Conservation (phyloP, 2,797 vertebrate species). For the Limosa lapponica region DNA sequence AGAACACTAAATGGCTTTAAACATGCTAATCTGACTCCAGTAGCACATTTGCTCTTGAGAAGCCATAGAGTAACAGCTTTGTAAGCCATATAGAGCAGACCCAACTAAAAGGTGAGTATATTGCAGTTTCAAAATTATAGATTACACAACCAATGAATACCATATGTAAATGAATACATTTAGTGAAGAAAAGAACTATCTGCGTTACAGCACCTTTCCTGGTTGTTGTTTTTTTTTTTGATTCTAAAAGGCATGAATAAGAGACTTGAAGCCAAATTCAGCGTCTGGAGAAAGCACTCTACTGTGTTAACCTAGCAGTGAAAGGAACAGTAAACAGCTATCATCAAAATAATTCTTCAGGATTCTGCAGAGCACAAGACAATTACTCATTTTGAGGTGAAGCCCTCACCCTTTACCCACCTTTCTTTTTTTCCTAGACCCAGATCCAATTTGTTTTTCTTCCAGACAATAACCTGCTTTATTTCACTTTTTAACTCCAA, state of each 20-base stretch:
- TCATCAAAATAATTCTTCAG: not conserved
- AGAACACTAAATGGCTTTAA: not conserved
- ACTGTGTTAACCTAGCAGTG: not conserved
- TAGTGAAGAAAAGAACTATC: not conserved
- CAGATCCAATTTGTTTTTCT: not conserved
- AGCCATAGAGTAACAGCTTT: not conserved
- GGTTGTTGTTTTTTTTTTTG: not conserved
- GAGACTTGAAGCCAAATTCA: not conserved
- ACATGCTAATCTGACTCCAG: not conserved
- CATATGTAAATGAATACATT: not conserved
- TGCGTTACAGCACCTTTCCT: not conserved
- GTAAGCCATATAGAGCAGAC: not conserved
- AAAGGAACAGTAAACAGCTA: not conserved
- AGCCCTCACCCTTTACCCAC: not conserved
- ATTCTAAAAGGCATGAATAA: not conserved
- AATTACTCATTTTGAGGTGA: not conserved
- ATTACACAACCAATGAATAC: not conserved
- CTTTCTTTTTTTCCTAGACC: not conserved
- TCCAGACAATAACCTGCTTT: not conserved
- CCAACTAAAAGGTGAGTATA: not conserved
- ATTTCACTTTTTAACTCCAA: not conserved
- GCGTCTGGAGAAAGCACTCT: not conserved
- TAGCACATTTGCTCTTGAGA: not conserved
- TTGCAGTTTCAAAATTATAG: not conserved
- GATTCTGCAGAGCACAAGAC: not conserved